phyloP scores from a whole-genome alignment of 2,113 vertebrate species.

The Oxygymnocypris stewartii region DNA sequence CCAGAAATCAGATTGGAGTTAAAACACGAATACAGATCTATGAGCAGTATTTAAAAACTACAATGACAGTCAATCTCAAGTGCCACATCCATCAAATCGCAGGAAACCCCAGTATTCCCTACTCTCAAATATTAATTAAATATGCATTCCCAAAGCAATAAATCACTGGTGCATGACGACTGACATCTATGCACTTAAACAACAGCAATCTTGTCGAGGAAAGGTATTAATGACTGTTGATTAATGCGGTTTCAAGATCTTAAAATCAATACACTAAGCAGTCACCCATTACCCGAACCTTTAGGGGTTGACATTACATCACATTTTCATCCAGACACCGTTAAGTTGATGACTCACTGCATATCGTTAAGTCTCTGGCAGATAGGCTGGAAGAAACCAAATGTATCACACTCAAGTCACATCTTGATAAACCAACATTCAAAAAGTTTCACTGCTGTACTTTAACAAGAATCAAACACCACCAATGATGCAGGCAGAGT shows the following conservation, averaged over 20 bases:
- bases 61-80: not conserved
- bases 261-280: slow-evolving; percentile 40
- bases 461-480: slow-evolving; percentile 10
- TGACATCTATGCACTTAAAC: not conserved
- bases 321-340: slow-evolving; percentile 15
- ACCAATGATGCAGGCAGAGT: slow-evolving; percentile 7
- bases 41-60: not conserved
- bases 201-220: not conserved
- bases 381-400: not conserved
- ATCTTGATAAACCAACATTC: slow-evolving; percentile 17
- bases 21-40: not conserved
- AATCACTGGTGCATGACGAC: not conserved
- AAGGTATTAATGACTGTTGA: not conserved
- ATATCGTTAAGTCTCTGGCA: not conserved
- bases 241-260: slow-evolving; percentile 33
- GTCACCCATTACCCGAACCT: slow-evolving; percentile 13
- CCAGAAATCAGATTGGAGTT: not conserved
- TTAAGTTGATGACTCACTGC: not conserved
- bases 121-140: not conserved
- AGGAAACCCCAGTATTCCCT: not conserved
- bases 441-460: slow-evolving; percentile 12
- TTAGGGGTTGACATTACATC: slow-evolving; percentile 4
- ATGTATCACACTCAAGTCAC: not conserved
- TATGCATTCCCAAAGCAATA: not conserved
- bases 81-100: not conserved